phyloP scores from a whole-genome alignment of 2,888 invertebrate species.

The Rhynchonema sp. region DNA sequence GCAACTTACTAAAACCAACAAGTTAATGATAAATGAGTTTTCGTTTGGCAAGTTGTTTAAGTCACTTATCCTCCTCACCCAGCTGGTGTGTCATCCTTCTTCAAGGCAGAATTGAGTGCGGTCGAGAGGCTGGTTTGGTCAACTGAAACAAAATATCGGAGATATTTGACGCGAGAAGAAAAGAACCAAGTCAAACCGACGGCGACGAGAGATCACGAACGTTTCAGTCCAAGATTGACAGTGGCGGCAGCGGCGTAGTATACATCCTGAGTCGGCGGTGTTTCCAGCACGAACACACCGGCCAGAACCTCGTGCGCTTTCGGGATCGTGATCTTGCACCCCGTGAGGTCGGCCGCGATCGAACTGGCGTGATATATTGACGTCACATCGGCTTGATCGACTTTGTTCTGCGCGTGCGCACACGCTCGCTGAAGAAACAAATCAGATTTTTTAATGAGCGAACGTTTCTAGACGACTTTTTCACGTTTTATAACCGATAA shows the following conservation, averaged over 20 bases:
- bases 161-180: not conserved
- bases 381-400: constrained; percentile 31
- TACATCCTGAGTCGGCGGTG: constrained; percentile 45
- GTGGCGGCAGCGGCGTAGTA: constrained; percentile 53
- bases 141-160: constrained; percentile 19
- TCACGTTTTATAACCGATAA: too few relatives aligned
- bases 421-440: constrained; percentile 26
- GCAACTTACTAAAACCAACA: too few relatives aligned
- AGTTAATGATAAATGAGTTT: not conserved
- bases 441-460: not conserved
- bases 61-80: constrained; percentile 35
- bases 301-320: constrained; percentile 34
- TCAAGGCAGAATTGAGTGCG: constrained; percentile 52
- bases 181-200: not conserved
- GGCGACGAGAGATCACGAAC: too few relatives aligned
- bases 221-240: constrained; percentile 44
- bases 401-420: constrained; percentile 31
- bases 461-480: too few relatives aligned
- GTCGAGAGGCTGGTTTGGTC: constrained; percentile 50
- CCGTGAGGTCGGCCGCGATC: constrained; percentile 42
- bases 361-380: constrained; percentile 46
- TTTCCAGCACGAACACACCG: constrained; percentile 46
- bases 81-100: constrained; percentile 58
- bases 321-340: constrained; percentile 29
- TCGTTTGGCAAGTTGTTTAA: not conserved